Evolutionary conservation across 2,888 invertebrate species (phyloP), one percentile per base, ranked within the genome.

Genomic region (Erebia aethiops): DNA sequence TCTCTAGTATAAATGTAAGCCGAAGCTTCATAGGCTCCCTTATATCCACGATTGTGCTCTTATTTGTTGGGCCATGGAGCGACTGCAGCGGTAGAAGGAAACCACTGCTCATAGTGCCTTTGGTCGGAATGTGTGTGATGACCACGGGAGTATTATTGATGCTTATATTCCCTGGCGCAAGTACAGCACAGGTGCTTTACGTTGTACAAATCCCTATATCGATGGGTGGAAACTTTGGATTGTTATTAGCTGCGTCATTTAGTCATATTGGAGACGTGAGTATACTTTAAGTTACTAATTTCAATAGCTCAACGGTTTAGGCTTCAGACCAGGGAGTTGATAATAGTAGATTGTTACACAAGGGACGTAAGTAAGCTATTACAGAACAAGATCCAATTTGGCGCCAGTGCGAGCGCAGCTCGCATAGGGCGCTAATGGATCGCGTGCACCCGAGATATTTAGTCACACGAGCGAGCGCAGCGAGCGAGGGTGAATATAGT

Each of bases 181-280:
- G 83, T 0, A 91, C 93, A 0, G 79, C 81, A 0, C 91, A 90
- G 82, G 91, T 92, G 5, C 76, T 94, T 18, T 94, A 93, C 71
- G 82, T 84, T 5, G 91, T 93, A 5, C 91, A 92, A 76, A 87
- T 96, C 70, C 96, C 96, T 0, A 96, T 96, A 93, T 96, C 96
- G 70, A 88, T 95, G 46, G 95, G 95, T 46, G 96, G 96, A 0
- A 94, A 96, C 63, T 95, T 96, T 66, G 96, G 96, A 78, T 93
- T 96, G 64, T 94, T 96, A 88, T 94, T 96, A 74, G 96, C 96
- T 89, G 96, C 96, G 0, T 94, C 96, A 61, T 96, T 97, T 89
- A 96, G 96, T 84, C 96, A 97, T 83, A 95, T 97, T 67, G 96
- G 96, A 18, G 97, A 97, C 82, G 95, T 97, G 75, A 96, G 97